These are phyloP conservation scores for Castor canadensis DNA, from an alignment of 2,113 vertebrate genomes.

Conservation along the genomic window DNA sequence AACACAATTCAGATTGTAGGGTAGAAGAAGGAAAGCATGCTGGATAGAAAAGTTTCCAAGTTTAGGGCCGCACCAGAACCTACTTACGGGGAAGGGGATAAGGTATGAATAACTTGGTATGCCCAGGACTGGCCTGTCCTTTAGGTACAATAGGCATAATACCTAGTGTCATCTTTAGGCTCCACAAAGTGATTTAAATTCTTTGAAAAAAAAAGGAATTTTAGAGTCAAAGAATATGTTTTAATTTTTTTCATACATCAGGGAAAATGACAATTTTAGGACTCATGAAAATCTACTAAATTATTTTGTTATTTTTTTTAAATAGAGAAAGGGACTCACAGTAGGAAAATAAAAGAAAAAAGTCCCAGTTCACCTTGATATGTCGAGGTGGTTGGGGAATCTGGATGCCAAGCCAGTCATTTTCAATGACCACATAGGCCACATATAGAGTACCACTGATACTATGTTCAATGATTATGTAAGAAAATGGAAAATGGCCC, in stretches of 20 bases:
- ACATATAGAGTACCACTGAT: neutral
- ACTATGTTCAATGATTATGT: neutral
- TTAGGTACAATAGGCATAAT: too few species aligned
- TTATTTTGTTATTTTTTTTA: neutral
- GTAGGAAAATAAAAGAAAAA: neutral
- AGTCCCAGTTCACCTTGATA: neutral
- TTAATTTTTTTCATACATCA: neutral
- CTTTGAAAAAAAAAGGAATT: neutral
- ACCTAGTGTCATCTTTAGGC: neutral
- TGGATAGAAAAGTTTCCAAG: neutral
- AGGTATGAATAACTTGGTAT: too few species aligned
- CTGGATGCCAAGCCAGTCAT: neutral
- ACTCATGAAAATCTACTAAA: neutral
- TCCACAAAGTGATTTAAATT: neutral
- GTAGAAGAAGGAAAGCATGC: neutral
- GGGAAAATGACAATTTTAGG: neutral
- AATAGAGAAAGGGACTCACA: neutral
- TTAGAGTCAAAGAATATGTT: neutral
- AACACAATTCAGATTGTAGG: constrained; percentile 8
- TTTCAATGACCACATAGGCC: neutral
- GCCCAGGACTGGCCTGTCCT: neutral
- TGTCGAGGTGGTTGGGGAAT: neutral
- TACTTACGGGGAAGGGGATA: neutral
- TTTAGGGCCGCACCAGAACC: neutral
- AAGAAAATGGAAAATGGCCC: neutral